phyloP scores from a whole-genome alignment of 2,113 vertebrate species.

The Bos javanicus region DNA sequence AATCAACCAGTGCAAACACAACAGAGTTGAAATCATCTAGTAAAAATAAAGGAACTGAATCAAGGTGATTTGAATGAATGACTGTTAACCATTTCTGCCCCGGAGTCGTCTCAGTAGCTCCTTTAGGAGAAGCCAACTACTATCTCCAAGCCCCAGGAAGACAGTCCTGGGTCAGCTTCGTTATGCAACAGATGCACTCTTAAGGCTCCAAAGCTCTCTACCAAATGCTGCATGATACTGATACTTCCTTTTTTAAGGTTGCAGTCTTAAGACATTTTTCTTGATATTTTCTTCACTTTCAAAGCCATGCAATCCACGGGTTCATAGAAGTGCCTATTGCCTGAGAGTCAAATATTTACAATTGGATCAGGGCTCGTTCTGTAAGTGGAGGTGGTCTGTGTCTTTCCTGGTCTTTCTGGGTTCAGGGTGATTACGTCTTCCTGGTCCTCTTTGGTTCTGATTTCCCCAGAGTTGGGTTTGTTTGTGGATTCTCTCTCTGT shows the following conservation, averaged over 20 bases:
- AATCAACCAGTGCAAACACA: not conserved
- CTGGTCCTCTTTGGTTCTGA: not conserved
- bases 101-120: not conserved
- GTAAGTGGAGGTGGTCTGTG: not conserved
- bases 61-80: not conserved
- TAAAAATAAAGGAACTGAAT: not conserved
- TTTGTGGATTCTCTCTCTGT: not conserved
- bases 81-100: not conserved
- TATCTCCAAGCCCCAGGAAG: fast-evolving
- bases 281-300: not conserved
- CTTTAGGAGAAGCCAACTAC: not conserved
- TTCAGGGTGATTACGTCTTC: not conserved
- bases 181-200: not conserved
- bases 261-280: not conserved
- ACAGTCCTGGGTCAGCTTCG: not conserved
- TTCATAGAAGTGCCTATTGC: not conserved
- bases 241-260: not conserved
- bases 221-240: not conserved
- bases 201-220: not conserved
- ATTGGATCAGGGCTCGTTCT: not conserved
- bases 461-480: not conserved
- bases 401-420: not conserved
- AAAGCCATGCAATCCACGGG: not conserved
- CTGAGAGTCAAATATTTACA: not conserved
- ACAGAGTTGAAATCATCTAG: not conserved